Percentiles rank a stretch among this genome's conserved stretches.
These are phyloP conservation scores for Elephas maximus DNA, from an alignment of 2,113 vertebrate species.

Conservation along the genomic window DNA sequence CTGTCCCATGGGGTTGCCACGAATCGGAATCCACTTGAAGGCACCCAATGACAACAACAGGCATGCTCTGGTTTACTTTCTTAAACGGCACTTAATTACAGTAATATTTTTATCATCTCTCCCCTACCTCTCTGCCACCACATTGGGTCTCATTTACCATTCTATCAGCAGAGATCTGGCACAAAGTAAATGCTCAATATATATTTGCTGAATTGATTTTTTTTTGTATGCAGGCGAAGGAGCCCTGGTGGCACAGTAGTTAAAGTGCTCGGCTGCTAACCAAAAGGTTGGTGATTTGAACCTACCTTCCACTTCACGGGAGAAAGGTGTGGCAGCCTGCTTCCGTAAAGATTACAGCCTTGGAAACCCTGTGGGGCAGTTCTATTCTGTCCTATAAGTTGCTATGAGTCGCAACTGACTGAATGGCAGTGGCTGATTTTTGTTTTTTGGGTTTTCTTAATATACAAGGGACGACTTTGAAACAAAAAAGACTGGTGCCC, in stretches of 20 bases:
- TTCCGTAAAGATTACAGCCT: too few species aligned
- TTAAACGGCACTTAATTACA: not conserved
- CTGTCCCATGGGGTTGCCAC: not conserved
- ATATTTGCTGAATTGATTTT: not conserved
- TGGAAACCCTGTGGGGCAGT: too few species aligned
- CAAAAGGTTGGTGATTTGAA: too few species aligned
- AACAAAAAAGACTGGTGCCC: slow-evolving; percentile 9
- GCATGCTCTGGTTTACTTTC: not conserved
- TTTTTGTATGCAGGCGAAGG: not conserved
- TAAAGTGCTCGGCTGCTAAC: too few species aligned
- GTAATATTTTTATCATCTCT: slow-evolving; percentile 31
- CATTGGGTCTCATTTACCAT: not conserved
- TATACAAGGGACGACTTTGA: slow-evolving; percentile 20
- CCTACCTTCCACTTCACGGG: too few species aligned
- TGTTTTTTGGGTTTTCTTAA: not conserved
- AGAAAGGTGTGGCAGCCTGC: too few species aligned
- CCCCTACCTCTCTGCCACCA: not conserved
- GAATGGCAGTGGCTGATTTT: too few species aligned
- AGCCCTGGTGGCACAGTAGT: too few species aligned
- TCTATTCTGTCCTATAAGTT: too few species aligned
- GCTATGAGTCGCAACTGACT: too few species aligned
- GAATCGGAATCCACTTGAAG: not conserved
- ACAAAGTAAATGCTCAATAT: not conserved
- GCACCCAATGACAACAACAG: not conserved
- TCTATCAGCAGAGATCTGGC: not conserved